Conservation (phyloP, 2,797 vertebrate genomes). For the Thamnophis elegans region DNA sequence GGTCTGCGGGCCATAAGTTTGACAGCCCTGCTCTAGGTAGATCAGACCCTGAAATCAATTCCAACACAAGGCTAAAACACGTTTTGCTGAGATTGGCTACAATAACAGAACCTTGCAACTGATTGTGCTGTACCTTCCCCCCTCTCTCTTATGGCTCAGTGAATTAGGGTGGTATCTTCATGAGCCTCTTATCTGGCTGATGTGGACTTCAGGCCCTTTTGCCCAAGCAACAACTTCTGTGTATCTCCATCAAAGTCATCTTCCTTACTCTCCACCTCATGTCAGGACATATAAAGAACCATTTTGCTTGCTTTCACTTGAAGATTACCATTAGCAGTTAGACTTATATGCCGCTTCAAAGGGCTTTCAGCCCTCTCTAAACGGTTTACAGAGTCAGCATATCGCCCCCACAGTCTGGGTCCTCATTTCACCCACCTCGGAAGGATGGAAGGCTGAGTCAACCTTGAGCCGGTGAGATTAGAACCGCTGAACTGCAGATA, state of each 20-base stretch:
- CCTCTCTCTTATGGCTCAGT: neutral
- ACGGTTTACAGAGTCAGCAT: too few species aligned
- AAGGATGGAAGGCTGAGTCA: too few species aligned
- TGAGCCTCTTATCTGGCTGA: neutral
- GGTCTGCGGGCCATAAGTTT: too few species aligned
- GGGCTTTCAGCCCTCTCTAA: too few species aligned
- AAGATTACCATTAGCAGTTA: too few species aligned
- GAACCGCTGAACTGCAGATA: too few species aligned
- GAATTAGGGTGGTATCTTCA: neutral
- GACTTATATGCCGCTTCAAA: too few species aligned
- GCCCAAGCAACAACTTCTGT: neutral
- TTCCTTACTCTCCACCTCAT: neutral
- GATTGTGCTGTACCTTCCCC: neutral
- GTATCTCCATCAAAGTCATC: neutral
- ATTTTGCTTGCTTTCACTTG: neutral
- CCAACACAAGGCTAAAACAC: neutral
- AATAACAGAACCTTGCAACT: neutral
- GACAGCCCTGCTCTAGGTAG: neutral
- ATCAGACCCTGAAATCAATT: neutral
- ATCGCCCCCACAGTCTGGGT: too few species aligned
- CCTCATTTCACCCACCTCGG: too few species aligned
- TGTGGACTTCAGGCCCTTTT: neutral
- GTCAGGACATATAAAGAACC: neutral
- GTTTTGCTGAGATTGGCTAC: neutral
- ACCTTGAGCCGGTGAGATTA: too few species aligned